Evolutionary conservation across 2,113 vertebrate genomes (phyloP).

Genomic region (Ifrita kowaldi): DNA sequence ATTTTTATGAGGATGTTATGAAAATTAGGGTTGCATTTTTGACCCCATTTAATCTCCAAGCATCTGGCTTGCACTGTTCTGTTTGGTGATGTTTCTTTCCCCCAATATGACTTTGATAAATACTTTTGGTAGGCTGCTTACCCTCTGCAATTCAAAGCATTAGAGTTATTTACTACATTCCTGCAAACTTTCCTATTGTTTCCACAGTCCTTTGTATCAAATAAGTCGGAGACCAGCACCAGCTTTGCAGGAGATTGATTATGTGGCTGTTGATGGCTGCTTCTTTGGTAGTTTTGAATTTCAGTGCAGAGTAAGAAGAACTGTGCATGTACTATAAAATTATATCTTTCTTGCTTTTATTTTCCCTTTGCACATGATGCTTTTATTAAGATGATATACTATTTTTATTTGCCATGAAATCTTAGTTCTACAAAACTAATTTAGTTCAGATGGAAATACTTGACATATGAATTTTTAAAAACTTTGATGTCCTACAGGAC

Average conservation of each 20-base stretch:
- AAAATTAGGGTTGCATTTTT: conserved; percentile 55
- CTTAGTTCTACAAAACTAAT: conserved; percentile 73
- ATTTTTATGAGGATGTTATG: conserved; percentile 57
- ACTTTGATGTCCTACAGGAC: conserved; percentile 67
- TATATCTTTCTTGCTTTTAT: conserved; percentile 67
- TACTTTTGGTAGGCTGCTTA: conserved; percentile 35
- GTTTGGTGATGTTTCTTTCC: conserved; percentile 44
- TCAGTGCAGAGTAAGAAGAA: conserved; percentile 62
- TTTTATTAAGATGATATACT: conserved; percentile 77
- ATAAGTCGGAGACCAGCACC: conserved; percentile 35
- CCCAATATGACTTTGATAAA: conserved; percentile 56
- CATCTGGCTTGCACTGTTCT: conserved; percentile 62
- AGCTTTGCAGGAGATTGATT: conserved; percentile 60
- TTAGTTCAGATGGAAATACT: conserved; percentile 72
- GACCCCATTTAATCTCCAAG: conserved; percentile 66
- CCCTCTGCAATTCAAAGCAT: conserved; percentile 60
- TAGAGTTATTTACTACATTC: conserved; percentile 41
- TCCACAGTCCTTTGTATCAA: conserved; percentile 51
- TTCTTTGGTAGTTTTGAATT: conserved; percentile 67
- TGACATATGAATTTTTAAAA: conserved; percentile 71
- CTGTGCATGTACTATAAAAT: conserved; percentile 52
- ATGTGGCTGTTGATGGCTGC: conserved; percentile 55
- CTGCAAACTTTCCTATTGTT: conserved; percentile 53
- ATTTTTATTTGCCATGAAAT: conserved; percentile 80
- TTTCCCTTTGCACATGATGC: conserved; percentile 66